Percentiles rank a stretch among this genome's conserved stretches.
These are phyloP conservation scores for Amblyopsis rosae DNA, from an alignment of 2,113 vertebrate species.

Conservation along the genomic window DNA sequence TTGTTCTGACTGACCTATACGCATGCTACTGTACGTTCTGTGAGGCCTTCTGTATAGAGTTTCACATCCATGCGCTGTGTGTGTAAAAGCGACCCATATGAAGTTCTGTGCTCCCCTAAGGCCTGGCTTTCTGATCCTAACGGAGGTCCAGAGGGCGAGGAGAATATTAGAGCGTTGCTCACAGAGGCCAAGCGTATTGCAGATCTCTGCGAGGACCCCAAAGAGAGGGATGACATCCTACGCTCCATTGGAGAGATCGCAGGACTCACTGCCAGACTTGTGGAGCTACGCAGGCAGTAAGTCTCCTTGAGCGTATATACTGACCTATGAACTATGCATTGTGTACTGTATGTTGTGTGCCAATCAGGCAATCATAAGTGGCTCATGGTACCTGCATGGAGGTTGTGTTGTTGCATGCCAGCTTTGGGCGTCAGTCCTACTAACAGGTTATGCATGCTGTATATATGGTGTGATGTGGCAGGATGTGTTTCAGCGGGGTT, in stretches of 20 bases:
- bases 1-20: too few species aligned
- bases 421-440: constrained; percentile 43
- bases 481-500: background rate
- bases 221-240: constrained; percentile 94
- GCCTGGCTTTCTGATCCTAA: constrained; percentile 96
- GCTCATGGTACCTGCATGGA: constrained; percentile 53
- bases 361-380: constrained; percentile 47
- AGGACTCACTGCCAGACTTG: constrained; percentile 87
- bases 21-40: too few species aligned
- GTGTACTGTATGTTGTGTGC: constrained; percentile 16
- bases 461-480: background rate
- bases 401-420: constrained; percentile 61
- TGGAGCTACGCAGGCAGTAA: constrained; percentile 89
- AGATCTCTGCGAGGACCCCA: constrained; percentile 93
- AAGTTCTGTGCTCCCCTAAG: constrained; percentile 62
- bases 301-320: constrained; percentile 33
- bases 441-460: constrained; percentile 47
- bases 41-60: background rate
- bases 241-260: constrained; percentile 93
- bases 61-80: background rate
- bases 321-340: background rate
- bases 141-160: constrained; percentile 92
- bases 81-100: background rate
- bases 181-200: constrained; percentile 93
- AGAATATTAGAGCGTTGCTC: constrained; percentile 89